Evolutionary conservation across 2,797 vertebrate species (phyloP).

Genomic region (Rhinella marina): DNA sequence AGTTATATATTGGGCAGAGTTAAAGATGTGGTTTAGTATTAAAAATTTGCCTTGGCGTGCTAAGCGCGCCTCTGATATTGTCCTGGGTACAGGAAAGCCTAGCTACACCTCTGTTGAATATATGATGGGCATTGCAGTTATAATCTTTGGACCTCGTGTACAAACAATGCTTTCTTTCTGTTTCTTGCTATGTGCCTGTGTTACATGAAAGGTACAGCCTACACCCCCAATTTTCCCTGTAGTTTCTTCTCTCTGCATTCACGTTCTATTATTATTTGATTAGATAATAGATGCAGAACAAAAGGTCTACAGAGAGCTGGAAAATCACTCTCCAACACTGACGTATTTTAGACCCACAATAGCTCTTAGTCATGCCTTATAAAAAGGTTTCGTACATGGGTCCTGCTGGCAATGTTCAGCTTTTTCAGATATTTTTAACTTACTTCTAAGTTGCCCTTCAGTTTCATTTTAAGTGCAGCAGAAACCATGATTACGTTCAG

Average conservation of each 20-base stretch:
- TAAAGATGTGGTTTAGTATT: too few relatives aligned
- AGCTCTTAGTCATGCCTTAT: slow-evolving; percentile 20
- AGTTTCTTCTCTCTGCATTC: neutral
- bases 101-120: too few relatives aligned
- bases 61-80: too few relatives aligned
- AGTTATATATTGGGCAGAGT: too few relatives aligned
- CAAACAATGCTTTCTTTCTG: neutral
- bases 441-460: neutral
- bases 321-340: neutral
- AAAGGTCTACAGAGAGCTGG: neutral
- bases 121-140: too few relatives aligned
- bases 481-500: neutral
- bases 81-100: too few relatives aligned
- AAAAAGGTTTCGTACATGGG: slow-evolving; percentile 22
- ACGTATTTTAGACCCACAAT: slow-evolving; percentile 1
- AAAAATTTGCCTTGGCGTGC: too few relatives aligned
- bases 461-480: neutral
- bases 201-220: neutral
- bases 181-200: neutral
- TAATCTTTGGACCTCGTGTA: neutral
- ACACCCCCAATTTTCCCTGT: neutral
- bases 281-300: slow-evolving; percentile 19
- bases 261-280: neutral
- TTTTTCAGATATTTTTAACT: slow-evolving; percentile 14
- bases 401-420: slow-evolving; percentile 18